A percentile compares a stretch with the other conserved stretches of the same genome.
phyloP scores from a whole-genome alignment of 2,113 vertebrate species.

The Emydura subglobosa region DNA sequence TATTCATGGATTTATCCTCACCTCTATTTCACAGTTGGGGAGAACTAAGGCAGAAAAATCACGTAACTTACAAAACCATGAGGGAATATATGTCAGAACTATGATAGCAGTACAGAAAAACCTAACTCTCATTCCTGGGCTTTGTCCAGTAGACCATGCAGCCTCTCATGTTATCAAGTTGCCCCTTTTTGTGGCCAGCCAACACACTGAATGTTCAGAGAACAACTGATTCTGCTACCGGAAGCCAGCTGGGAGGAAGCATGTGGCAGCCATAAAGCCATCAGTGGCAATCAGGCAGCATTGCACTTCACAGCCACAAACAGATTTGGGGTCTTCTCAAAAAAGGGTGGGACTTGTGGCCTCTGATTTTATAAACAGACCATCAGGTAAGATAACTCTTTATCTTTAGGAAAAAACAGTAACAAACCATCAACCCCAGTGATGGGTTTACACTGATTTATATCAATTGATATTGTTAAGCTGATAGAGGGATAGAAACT shows the following conservation, averaged over 20 bases:
- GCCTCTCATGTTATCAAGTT: rapidly evolving
- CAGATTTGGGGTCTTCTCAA: background rate
- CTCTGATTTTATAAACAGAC: background rate
- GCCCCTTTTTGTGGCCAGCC: background rate
- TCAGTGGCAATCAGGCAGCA: background rate
- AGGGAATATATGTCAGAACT: rapidly evolving
- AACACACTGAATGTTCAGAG: background rate
- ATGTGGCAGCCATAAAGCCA: background rate
- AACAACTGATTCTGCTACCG: background rate
- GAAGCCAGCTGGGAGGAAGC: background rate
- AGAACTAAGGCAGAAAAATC: rapidly evolving
- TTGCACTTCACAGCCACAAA: background rate
- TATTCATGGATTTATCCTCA: background rate
- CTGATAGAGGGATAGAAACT: conserved; percentile 15
- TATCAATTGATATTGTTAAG: background rate
- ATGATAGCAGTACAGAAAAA: background rate
- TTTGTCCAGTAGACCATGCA: background rate
- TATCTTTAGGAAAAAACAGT: background rate
- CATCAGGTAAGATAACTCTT: background rate
- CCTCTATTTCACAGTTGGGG: background rate
- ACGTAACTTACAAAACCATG: background rate
- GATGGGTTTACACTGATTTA: background rate
- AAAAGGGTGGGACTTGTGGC: conserved; percentile 12
- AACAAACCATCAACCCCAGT: background rate
- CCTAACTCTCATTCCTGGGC: rapidly evolving